Evolutionary conservation across 1,140 invertebrate genomes (phyloP), one percentile per base, ranked within the genome.

Genomic region (Diploscapter pachys): DNA sequence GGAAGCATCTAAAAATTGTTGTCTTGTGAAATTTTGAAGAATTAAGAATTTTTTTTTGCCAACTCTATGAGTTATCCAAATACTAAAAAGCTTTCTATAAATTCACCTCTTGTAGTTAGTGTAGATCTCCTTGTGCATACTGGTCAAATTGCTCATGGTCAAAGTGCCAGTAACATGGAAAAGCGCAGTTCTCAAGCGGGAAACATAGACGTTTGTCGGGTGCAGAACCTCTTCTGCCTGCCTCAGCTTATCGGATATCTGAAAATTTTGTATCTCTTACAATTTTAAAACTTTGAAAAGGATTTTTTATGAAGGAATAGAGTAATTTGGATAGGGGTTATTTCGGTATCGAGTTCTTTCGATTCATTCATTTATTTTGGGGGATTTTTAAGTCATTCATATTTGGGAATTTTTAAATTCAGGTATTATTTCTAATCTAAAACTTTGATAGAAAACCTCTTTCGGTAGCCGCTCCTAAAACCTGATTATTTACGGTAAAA

Each of bases 91-190:
- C 31, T 31, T 31, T 1, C 1, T 31, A 1, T 31, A 0, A 31
- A 31, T 31, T 31, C 31, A 31, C 31, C 31, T 31, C 31, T 77
- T 75, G 66, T 80, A 80, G 56, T 80, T 80, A 11, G 79, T 74
- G 67, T 79, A 80, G 62, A 80, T 77, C 64, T 76, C 63, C 11
- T 79, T 80, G 56, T 80, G 79, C 72, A 77, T 75, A 4, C 72
- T 49, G n/a, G 66, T 53, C 4, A 79, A 61, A 54, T 78, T 74
- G 52, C 65, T 68, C 63, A 67, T 67, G 3, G 78, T 71, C 11
- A 78, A 71, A 9, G 63, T 52, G 51, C 79, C 79, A 5, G 72
- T 77, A 53, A 80, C 72, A 53, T 80, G 79, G 59, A 80, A 76
- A 5, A 76, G 61, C 11, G 79, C 79, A 4, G 79, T 80, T 62